Evolutionary conservation across 2,113 vertebrate genomes (phyloP), one percentile per base, ranked within the genome.

Genomic region (Bos indicus): DNA sequence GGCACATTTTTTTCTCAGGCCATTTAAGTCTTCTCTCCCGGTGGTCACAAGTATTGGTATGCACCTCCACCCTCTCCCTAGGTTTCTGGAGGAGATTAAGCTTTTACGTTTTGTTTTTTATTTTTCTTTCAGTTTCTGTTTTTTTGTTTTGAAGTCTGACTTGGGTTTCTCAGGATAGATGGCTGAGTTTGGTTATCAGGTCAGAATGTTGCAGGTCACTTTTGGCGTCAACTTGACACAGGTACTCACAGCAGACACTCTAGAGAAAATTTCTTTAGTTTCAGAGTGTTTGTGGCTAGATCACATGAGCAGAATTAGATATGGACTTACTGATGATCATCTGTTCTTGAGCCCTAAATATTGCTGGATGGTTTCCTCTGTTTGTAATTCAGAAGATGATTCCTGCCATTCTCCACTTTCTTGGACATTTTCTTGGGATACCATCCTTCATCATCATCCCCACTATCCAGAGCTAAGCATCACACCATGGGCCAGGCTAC

Each of bases 1-100:
- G 89, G 57, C 86, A 81, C 84, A 33, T 90, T 96, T 91, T 80
- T 81, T 87, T 78, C 87, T 71, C 13, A 2, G 88, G 67, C 71
- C 90, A 83, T 95, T 92, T 87, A 82, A 96, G 59, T 84, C 56
- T 85, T 92, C 77, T 94, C 54, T 74, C 90, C 36, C 0, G 94
- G 91, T 97, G 94, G 93, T 56, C 51, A 14, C 19, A 40, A 92
- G 51, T 30, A 88, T 56, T 97, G 92, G 40, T 84, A 14, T 92
- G 88, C 21, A n/a, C 28, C 77, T 59, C 80, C 56, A 43, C 51
- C 33, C 51, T 88, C 51, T 83, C 74, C 62, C 86, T 51, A 64
- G 89, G 91, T 83, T 92, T 93, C 93, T 84, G 60, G 77, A 80
- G n/a, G 48, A 88, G 30, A 88, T 56, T 81, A 80, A 91, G 26